phyloP scores from a whole-genome alignment of 2,797 vertebrate species.

The Xyrichtys novacula region DNA sequence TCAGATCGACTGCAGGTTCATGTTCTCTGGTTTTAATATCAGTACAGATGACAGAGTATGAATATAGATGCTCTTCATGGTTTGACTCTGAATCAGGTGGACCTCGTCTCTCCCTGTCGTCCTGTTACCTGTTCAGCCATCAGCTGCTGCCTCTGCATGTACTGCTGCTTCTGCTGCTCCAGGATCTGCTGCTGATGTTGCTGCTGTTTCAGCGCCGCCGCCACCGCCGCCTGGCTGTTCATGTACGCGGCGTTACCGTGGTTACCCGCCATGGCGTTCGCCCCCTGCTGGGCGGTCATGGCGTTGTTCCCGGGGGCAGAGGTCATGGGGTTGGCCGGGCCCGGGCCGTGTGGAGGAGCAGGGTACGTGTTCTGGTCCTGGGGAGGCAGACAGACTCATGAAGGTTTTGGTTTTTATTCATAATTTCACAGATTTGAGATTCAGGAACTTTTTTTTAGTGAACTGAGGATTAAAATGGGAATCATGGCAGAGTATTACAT shows the following conservation, averaged over 20 bases:
- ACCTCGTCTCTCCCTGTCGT: too few relatives aligned
- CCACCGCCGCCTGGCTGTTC: conserved; percentile 88
- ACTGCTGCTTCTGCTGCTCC: conserved; percentile 91
- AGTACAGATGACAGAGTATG: too few relatives aligned
- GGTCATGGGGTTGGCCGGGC: conserved; percentile 81
- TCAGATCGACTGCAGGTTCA: too few relatives aligned
- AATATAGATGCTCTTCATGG: too few relatives aligned
- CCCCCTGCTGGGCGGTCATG: conserved; percentile 83
- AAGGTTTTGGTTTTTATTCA: background rate
- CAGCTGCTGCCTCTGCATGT: conserved; percentile 86
- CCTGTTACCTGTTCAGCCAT: conserved; percentile 92
- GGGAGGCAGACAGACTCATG: background rate
- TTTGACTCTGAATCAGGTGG: too few relatives aligned
- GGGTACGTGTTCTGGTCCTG: conserved; percentile 91
- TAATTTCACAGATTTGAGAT: background rate
- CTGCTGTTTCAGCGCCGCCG: conserved; percentile 85
- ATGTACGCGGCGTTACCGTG: conserved; percentile 88
- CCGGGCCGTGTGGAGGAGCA: conserved; percentile 84
- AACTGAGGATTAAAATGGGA: too few relatives aligned
- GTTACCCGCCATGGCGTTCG: conserved; percentile 83
- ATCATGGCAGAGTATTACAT: too few relatives aligned
- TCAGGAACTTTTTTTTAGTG: too few relatives aligned
- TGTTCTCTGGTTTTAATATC: too few relatives aligned
- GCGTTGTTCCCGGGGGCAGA: conserved; percentile 79
- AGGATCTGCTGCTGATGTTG: conserved; percentile 89